phyloP scores from a whole-genome alignment of 30 jellyfish, hydroid and myxozoan genomes.

The Catostylus mosaicus region DNA sequence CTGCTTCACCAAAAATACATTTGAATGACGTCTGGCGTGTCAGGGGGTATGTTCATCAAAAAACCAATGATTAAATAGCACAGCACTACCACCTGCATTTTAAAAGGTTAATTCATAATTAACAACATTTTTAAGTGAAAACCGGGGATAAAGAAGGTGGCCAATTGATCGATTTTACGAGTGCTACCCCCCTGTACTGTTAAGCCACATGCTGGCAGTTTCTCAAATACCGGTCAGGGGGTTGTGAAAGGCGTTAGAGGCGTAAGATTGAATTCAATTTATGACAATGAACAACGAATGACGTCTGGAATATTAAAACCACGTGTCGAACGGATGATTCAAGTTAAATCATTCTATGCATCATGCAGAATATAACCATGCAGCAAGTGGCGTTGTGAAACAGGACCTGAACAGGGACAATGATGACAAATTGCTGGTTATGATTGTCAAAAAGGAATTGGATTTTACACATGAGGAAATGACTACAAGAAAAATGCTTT shows the following conservation, averaged over 20 bases:
- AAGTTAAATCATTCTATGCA: no score
- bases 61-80: not conserved
- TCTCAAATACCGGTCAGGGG: not conserved
- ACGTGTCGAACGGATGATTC: not conserved
- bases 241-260: not conserved
- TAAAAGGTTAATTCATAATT: not conserved
- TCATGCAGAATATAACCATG: no score
- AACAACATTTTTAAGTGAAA: no score
- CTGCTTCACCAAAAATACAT: conserved; percentile 19
- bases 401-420: no score
- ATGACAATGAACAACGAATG: not conserved
- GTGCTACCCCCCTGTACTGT: not conserved
- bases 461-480: no score
- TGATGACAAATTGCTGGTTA: no score
- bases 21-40: not conserved
- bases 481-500: no score
- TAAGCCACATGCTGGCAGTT: not conserved
- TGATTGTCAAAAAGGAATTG: no score
- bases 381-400: no score
- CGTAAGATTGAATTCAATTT: not conserved
- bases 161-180: no score
- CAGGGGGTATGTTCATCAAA: conserved; percentile 15
- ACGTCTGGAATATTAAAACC: not conserved
- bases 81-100: not conserved
- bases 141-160: no score